Base-by-base conservation (phyloP, 2,888 invertebrate genomes). In the Dasysyrphus albostriatus region DNA sequence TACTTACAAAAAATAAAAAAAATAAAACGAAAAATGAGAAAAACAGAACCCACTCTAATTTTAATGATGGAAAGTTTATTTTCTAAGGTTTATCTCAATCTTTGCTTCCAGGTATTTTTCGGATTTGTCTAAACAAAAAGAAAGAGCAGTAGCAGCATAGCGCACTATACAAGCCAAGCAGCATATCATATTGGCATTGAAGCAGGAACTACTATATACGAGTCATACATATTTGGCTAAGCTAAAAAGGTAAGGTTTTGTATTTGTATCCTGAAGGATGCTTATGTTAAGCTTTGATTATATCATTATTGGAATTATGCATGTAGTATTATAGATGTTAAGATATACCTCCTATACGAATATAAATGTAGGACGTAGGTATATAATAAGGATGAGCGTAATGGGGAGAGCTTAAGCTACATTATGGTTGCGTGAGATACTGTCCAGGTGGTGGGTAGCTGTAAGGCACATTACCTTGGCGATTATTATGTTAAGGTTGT, bases 221-320 rank as follows among this genome's bases (percentile, higher is more conserved):
- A 72, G 42, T 24, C 24, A 24, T 72, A 67, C 77, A 77, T 63
- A 74, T 74, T 74, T 59, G 51, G 72, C 72, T 82, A 74, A 85
- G 82, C 77, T 78, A 74, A 77, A 85, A 82, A 87, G 85, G 85
- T 87, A 87, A 54, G 54, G 69, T 87, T 78, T 24, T n/a, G n/a
- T n/a, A n/a, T 1, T 24, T 56, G 8, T 54, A 54, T 54, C 81
- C 78, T 78, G 70, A 65, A 87, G 85, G 82, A 87, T 87, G 70
- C 74, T 87, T 51, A 74, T 32, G 82, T 78, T 87, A 82, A 82
- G 85, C 77, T 74, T 77, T 78, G 83, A 75, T 79, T 84, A 82
- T 82, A 87, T 82, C 85, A 87, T 87, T 82, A 87, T 87, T 78
- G 78, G 85, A 87, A 87, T 87, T 87, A 87, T 87, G 85, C 85